These are phyloP conservation scores for Neosilurus hyrtlii DNA, from an alignment of 2,797 vertebrate species.

Conservation along the genomic window DNA sequence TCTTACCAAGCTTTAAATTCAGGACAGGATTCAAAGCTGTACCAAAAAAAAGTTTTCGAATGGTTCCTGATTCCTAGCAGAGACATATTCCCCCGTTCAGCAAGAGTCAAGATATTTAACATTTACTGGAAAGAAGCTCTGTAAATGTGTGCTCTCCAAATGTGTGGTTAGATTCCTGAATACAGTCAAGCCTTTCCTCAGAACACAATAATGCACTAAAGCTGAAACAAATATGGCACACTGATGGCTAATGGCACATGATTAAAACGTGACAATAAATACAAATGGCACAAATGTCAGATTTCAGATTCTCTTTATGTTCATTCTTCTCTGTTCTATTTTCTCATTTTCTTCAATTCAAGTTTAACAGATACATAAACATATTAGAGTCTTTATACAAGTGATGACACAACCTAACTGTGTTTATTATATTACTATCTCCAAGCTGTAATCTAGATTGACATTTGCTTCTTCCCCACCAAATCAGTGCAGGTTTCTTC, in stretches of 20 bases:
- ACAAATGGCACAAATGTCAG: neutral
- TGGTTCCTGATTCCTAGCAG: neutral
- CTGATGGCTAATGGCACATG: slow-evolving; percentile 9
- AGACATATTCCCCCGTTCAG: neutral
- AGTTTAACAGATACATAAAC: neutral
- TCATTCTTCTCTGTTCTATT: neutral
- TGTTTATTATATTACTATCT: neutral
- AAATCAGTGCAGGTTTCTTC: no score
- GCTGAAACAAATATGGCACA: neutral
- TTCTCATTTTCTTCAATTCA: neutral
- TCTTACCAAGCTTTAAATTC: neutral
- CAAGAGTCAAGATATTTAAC: neutral
- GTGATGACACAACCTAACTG: neutral
- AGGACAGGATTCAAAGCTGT: neutral
- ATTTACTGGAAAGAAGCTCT: slow-evolving; percentile 9
- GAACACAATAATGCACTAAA: neutral
- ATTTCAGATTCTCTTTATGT: neutral
- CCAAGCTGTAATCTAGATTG: neutral
- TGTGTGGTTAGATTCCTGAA: slow-evolving; percentile 18
- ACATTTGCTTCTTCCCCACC: no score
- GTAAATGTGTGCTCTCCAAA: neutral
- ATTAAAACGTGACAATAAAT: neutral
- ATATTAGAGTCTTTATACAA: neutral
- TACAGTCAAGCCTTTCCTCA: slow-evolving; percentile 11
- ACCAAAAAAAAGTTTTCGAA: neutral